Conservation (phyloP, 2,797 vertebrate genomes). For the Bradypodion ventrale region DNA sequence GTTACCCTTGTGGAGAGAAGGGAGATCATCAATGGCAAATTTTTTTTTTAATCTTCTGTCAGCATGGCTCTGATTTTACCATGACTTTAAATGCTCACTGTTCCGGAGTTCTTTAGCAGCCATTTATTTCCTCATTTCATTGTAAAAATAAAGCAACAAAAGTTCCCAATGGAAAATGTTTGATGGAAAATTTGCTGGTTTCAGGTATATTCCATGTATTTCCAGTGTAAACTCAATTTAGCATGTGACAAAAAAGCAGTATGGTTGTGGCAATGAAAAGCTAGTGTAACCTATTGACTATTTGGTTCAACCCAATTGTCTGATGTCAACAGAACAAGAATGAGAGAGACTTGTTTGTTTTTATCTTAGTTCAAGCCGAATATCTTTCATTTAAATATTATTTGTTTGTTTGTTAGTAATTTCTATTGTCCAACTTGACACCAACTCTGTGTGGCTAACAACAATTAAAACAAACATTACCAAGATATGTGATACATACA, state of each 20-base stretch:
- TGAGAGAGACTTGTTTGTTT: background rate
- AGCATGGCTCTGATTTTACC: background rate
- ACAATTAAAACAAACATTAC: no score
- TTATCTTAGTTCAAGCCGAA: background rate
- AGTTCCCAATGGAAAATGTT: fast-evolving
- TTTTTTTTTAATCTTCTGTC: constrained; percentile 10
- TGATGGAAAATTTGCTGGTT: fast-evolving
- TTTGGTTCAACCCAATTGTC: no score
- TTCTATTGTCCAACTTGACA: no score
- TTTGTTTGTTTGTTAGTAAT: no score
- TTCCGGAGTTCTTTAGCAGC: background rate
- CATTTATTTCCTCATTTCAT: background rate
- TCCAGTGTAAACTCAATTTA: background rate
- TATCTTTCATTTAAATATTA: background rate
- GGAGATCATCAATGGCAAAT: background rate
- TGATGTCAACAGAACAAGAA: background rate
- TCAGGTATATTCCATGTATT: background rate
- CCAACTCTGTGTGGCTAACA: no score
- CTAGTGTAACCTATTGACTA: no score
- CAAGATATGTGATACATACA: no score
- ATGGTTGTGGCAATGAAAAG: no score
- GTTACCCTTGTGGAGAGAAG: constrained; percentile 11
- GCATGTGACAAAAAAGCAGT: no score
- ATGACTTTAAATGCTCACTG: background rate
- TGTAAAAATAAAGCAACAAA: background rate